Evolutionary conservation across 2,113 vertebrate genomes (phyloP).

Genomic region (Machaerirhynchus nigripectus): DNA sequence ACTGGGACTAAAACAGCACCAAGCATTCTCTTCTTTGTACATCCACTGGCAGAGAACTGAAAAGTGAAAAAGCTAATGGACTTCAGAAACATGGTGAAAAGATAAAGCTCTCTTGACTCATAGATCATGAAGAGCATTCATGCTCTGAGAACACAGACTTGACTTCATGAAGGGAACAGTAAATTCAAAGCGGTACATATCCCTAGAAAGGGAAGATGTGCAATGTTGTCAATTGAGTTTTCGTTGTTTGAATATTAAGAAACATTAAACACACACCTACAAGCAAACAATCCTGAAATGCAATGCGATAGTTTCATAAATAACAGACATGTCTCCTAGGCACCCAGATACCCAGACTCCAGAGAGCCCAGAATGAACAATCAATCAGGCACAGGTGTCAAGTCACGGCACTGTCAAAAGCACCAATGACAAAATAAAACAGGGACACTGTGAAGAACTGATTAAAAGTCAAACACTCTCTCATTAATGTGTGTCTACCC

Average conservation of each 20-base stretch:
- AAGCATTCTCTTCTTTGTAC: background rate
- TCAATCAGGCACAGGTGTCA: background rate
- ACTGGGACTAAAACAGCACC: background rate
- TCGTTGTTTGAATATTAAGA: background rate
- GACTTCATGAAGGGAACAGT: background rate
- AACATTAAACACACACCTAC: background rate
- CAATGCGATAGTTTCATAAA: background rate
- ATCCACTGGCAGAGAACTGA: background rate
- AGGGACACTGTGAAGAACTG: background rate
- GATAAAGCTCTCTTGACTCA: background rate
- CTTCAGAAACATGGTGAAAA: background rate
- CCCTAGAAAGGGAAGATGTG: background rate
- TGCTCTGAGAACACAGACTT: background rate
- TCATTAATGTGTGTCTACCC: background rate
- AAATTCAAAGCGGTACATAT: background rate
- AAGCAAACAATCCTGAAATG: background rate
- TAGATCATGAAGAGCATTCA: background rate
- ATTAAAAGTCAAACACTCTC: background rate
- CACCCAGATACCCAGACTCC: background rate
- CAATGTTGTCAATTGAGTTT: background rate
- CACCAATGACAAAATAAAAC: background rate
- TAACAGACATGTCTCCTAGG: background rate
- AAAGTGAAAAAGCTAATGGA: background rate
- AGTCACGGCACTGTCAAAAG: background rate
- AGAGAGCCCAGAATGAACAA: background rate